phyloP scores from a whole-genome alignment of 2,888 invertebrate species.

The Panorpa germanica region DNA sequence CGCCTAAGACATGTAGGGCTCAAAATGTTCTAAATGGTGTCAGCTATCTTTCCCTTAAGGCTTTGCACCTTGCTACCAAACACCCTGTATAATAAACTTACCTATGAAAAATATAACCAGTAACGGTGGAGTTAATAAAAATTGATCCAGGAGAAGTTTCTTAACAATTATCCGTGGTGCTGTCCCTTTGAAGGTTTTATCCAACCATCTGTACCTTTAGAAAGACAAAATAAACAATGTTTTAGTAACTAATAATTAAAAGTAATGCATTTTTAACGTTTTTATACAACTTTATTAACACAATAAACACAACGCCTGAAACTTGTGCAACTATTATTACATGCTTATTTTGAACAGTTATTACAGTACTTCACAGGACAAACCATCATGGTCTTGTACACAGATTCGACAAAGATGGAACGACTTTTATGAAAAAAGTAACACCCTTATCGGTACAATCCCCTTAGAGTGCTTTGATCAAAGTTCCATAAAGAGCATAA shows the following conservation, averaged over 20 bases:
- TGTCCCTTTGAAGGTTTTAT: conserved; percentile 46
- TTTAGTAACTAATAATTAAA: conserved; percentile 4
- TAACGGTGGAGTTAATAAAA: conserved; percentile 52
- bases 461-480: no score
- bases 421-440: no score
- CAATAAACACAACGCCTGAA: no score
- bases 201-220: conserved; percentile 50
- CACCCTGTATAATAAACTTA: conserved; percentile 23
- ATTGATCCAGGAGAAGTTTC: conserved; percentile 60
- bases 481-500: no score
- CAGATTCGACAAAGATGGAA: no score
- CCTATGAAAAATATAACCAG: conserved; percentile 51
- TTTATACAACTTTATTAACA: no score
- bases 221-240: conserved; percentile 1
- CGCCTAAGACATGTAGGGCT: background rate
- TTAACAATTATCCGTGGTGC: conserved; percentile 36
- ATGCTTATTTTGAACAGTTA: no score
- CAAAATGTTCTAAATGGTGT: background rate
- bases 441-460: no score
- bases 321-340: no score
- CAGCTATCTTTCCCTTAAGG: background rate
- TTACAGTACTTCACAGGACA: no score
- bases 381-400: no score
- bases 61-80: background rate
- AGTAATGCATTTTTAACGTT: conserved; percentile 7